Percentiles rank a stretch among this genome's conserved stretches.
Evolutionary conservation across 2,888 invertebrate genomes (phyloP).

Genomic region (Cosmia trapezina): DNA sequence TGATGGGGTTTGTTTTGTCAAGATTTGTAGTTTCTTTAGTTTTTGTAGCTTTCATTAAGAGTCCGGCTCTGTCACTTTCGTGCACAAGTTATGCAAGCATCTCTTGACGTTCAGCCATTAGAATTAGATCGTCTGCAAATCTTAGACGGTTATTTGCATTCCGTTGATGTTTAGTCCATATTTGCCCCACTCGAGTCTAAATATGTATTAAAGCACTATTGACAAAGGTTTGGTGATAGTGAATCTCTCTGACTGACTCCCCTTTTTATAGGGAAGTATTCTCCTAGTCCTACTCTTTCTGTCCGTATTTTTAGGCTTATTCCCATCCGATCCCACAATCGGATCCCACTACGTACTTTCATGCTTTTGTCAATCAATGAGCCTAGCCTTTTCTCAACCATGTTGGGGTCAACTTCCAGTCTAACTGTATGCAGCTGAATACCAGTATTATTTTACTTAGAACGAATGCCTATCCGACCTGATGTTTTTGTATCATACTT

Average conservation of each 20-base stretch:
- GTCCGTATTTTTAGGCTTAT: neutral
- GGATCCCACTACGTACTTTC: no score
- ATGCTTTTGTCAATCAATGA: neutral
- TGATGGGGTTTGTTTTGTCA: no score
- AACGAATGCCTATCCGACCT: no score
- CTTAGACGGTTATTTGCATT: neutral
- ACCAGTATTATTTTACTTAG: no score
- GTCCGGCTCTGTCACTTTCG: neutral
- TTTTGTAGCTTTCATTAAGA: no score
- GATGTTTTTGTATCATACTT: no score
- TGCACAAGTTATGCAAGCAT: neutral
- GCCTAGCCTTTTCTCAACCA: no score
- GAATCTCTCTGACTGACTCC: neutral
- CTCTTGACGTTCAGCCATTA: neutral
- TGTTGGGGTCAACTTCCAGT: no score
- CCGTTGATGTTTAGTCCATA: neutral
- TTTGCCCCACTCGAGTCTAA: neutral
- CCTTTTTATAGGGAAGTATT: neutral
- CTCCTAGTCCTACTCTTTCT: neutral
- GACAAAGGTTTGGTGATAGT: neutral
- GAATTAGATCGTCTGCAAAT: neutral
- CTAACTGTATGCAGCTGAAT: no score
- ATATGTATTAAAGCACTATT: neutral
- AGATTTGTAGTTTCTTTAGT: no score
- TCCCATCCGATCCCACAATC: no score